These are phyloP conservation scores for Neogale vison DNA, from an alignment of 2,113 vertebrate species.

Conservation along the genomic window DNA sequence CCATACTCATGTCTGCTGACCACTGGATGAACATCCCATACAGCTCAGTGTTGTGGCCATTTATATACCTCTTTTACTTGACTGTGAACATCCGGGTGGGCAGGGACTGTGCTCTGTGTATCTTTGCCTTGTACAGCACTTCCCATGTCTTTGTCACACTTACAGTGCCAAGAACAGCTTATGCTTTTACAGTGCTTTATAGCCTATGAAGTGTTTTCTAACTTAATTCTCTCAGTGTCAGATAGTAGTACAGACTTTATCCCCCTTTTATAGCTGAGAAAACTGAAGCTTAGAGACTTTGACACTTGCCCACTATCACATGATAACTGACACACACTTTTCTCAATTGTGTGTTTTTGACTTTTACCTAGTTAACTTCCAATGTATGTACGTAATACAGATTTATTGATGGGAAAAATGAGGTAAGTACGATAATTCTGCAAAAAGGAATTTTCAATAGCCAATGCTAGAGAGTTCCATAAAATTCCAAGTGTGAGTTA, in stretches of 20 bases:
- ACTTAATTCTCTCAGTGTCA: not conserved
- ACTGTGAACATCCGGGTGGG: not conserved
- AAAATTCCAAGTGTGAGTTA: not conserved
- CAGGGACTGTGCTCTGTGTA: not conserved
- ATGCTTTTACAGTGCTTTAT: not conserved
- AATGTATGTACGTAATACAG: not conserved
- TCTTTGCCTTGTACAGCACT: not conserved
- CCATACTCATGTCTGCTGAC: not conserved
- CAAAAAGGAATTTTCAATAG: not conserved
- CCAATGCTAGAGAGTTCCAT: not conserved
- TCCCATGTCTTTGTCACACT: not conserved
- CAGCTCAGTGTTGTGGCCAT: not conserved
- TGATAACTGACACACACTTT: not conserved
- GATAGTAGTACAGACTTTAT: not conserved
- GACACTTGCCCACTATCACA: not conserved
- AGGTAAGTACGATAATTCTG: not conserved
- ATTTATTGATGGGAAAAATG: not conserved
- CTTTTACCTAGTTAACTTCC: not conserved
- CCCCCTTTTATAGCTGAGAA: not conserved
- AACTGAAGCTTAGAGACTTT: not conserved
- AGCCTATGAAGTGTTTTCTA: not conserved
- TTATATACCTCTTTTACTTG: not conserved
- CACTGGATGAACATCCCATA: not conserved
- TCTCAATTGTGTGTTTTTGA: not conserved
- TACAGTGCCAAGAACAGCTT: not conserved